Evolutionary conservation across 2,113 vertebrate species (phyloP).

Genomic region (Gulo gulo): DNA sequence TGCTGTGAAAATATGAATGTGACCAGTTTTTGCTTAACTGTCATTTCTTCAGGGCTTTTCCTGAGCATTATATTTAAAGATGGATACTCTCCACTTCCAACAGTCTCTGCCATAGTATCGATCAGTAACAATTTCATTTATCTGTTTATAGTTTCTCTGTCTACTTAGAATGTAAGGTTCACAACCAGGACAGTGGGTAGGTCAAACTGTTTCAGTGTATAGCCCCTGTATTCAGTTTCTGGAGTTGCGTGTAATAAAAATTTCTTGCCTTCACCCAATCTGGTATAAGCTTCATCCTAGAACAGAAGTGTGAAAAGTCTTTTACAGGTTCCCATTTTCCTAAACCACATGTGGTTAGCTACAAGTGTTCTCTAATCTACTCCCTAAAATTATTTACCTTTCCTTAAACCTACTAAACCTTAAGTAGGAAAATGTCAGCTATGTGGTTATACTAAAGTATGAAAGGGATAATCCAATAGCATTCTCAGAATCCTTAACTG

Average conservation of each 20-base stretch:
- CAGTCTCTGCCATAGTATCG: background rate
- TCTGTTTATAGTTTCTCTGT: background rate
- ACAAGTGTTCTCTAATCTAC: background rate
- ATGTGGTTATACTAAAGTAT: background rate
- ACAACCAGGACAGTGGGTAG: background rate
- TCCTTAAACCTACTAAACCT: background rate
- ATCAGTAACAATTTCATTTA: background rate
- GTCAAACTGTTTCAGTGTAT: background rate
- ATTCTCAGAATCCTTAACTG: conserved; percentile 1
- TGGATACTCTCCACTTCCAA: background rate
- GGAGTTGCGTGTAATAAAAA: background rate
- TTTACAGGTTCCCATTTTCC: background rate
- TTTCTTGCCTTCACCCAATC: background rate
- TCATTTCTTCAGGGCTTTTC: background rate
- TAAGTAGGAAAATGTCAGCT: background rate
- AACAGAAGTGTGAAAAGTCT: background rate
- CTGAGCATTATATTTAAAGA: background rate
- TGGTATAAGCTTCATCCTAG: background rate
- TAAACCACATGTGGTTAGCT: background rate
- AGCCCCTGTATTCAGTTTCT: background rate
- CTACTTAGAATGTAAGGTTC: background rate
- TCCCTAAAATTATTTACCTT: background rate
- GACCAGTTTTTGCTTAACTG: background rate
- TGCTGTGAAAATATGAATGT: background rate
- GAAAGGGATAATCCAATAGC: background rate